Base-by-base conservation (phyloP, 2,113 vertebrate genomes). In the Lasiurus cinereus region DNA sequence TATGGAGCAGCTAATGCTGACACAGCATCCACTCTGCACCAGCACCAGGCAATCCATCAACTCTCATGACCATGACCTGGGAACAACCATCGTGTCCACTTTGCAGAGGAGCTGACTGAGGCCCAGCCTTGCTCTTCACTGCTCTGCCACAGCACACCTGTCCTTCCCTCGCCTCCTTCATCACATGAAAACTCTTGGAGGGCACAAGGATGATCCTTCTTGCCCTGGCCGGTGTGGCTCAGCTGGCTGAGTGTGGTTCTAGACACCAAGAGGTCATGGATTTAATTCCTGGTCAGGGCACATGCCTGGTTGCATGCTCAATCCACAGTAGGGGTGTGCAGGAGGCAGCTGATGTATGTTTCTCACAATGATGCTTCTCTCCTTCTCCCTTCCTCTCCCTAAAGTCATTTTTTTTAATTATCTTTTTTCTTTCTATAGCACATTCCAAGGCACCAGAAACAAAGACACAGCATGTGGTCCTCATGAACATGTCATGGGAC, bases 41-140 rank as follows among this genome's bases (percentile, higher is more conserved):
- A n/a, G 79, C 36, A 33, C 1, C 8, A 0, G 6, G 31, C 19
- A 4, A 1, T 8, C 24, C 2, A 6, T 4, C 62, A 54, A 31
- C 10, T 16, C 54, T 48, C 66, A 22, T 0, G 8, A 10, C 39
- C 13, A 6, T 0, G 4, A 4, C 5, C 18, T 0, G 2, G 6
- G 7, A 0, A 5, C 29, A 10, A 8, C 1, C 1, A 39, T 1
- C 15, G 15, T 0, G 5, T 15, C 36, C 74, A 36, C 10, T n/a
- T 24, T 27, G 12, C 80, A 67, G 79, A 43, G 29, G 33, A 21
- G 50, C 19, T 16, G 33, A 90, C n/a, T 13, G n/a, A 52, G 70
- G 90, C 36, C 22, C 15, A 46, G 83, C 3, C 56, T 8, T 3
- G n/a, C 80, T 88, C 64, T 2, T 5, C 9, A 18, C 66, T 31